Conservation (phyloP, 1,140 invertebrate genomes). For the Cydia pomonella region DNA sequence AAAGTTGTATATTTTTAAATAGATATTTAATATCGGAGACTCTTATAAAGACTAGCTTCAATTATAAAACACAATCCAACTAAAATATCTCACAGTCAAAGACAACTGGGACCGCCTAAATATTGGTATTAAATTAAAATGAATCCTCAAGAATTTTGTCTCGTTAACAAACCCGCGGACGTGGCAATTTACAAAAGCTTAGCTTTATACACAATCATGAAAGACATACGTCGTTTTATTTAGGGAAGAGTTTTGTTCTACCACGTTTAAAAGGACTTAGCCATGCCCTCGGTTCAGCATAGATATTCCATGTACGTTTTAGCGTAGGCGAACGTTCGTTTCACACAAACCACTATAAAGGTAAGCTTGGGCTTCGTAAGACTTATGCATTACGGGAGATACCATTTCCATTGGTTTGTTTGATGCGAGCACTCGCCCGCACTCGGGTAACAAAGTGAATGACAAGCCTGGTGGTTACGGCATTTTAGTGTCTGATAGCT, state of each 20-base stretch:
- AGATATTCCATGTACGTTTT: no score
- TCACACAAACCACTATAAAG: neutral
- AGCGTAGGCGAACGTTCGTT: neutral
- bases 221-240: slow-evolving; percentile 13
- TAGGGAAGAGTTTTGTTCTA: neutral
- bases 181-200: neutral
- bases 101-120: neutral
- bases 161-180: neutral
- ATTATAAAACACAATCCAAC: neutral
- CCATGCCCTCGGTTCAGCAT: no score
- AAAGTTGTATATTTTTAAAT: no score
- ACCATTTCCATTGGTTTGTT: neutral
- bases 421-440: neutral
- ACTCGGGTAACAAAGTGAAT: no score
- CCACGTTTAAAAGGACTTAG: neutral
- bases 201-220: neutral
- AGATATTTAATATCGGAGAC: no score
- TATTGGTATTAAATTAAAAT: slow-evolving; percentile 19
- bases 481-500: neutral
- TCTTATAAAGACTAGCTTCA: neutral
- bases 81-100: neutral
- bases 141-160: neutral
- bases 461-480: neutral
- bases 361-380: neutral
- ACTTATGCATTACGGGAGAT: neutral